A percentile compares a stretch with the other conserved stretches of the same genome.
Evolutionary conservation across 2,797 vertebrate genomes (phyloP).

Genomic region (Florisuga fusca): DNA sequence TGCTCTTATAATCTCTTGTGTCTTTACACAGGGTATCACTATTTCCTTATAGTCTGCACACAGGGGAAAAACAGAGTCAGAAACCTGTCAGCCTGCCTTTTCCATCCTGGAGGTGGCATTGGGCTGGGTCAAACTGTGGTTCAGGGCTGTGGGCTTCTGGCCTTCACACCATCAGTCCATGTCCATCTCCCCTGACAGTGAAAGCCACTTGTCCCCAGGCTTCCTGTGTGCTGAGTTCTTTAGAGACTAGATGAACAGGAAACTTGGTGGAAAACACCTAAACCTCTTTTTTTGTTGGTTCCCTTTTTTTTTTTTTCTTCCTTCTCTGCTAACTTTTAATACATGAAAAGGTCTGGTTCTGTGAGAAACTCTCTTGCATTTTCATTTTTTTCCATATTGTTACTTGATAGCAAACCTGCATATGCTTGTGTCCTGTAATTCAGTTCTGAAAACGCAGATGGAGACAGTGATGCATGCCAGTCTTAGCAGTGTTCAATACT

Average conservation of each 20-base stretch:
- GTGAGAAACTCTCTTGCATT: not conserved
- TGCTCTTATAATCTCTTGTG: fast-evolving
- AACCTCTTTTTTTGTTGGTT: not conserved
- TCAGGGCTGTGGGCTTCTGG: not conserved
- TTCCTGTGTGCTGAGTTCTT: not conserved
- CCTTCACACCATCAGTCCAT: fast-evolving
- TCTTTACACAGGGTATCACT: not conserved
- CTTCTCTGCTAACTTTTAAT: not conserved
- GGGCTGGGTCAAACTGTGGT: not conserved
- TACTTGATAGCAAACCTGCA: not conserved
- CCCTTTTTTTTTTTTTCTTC: not conserved
- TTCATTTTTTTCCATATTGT: fast-evolving
- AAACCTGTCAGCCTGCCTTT: not conserved
- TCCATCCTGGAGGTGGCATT: not conserved
- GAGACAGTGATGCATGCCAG: not conserved
- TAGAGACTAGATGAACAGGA: not conserved
- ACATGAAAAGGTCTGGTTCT: not conserved
- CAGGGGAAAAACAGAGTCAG: too few species aligned
- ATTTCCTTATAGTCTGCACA: fast-evolving
- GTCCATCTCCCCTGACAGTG: not conserved
- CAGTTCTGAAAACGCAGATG: not conserved
- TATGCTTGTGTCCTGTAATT: not conserved
- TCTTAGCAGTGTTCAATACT: not conserved
- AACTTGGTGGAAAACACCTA: not conserved
- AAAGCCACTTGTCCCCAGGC: not conserved